Evolutionary conservation across 2,888 invertebrate genomes (phyloP).

Genomic region (Andricus curvator): DNA sequence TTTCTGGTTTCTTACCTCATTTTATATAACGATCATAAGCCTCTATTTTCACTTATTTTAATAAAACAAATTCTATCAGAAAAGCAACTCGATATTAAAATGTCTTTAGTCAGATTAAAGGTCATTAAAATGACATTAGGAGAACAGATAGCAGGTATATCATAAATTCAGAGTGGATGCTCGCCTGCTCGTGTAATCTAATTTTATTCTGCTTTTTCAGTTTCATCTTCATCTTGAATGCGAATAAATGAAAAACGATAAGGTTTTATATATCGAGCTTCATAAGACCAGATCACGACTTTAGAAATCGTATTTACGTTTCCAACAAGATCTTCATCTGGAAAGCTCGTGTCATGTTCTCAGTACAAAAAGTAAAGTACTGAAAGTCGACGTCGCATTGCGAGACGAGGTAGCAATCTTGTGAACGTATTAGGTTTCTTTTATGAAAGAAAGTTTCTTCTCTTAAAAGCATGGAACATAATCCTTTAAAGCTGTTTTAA

Average conservation of each 20-base stretch:
- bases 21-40: not conserved
- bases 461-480: not conserved
- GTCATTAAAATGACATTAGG: slow-evolving; percentile 32
- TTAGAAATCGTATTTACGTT: slow-evolving; percentile 14
- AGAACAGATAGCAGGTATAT: not conserved
- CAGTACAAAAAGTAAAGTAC: slow-evolving; percentile 12
- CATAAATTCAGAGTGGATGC: not conserved
- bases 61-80: not conserved
- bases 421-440: slow-evolving; percentile 23
- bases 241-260: slow-evolving; percentile 8
- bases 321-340: slow-evolving; percentile 35
- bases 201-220: slow-evolving; percentile 13
- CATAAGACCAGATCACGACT: not conserved
- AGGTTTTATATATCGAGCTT: not conserved
- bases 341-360: slow-evolving; percentile 24
- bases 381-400: slow-evolving; percentile 22
- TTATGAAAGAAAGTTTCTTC: not conserved
- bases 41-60: not conserved
- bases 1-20: not conserved
- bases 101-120: slow-evolving; percentile 4
- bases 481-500: not conserved
- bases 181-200: not conserved
- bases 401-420: slow-evolving; percentile 19
- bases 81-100: slow-evolving; percentile 8
- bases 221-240: not conserved